Evolutionary conservation across 2,888 invertebrate genomes (phyloP), one percentile per base, ranked within the genome.

Genomic region (Dioctria rufipes): DNA sequence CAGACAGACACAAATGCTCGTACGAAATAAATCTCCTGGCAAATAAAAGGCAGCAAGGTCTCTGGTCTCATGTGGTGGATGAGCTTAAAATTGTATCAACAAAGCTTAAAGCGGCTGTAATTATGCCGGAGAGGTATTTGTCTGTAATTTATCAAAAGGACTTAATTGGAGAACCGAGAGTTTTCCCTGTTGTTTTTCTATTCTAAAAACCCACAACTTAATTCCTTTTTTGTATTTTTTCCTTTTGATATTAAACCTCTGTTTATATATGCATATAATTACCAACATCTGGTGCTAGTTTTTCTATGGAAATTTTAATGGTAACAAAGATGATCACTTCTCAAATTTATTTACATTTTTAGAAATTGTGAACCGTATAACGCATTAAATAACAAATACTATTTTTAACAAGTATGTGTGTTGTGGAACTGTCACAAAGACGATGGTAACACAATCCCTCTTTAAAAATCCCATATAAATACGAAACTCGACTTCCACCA

Each of bases 111-210:
- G 81, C 80, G 81, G 81, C 80, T 81, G 81, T 81, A 82, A 83
- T 83, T 83, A 82, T 80, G 78, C 78, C 60, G 81, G 82, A 69
- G 80, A 82, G 83, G 81, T 81, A 81, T 83, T 83, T 82, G 83
- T 81, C 82, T 80, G 81, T 81, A 83, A 83, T 83, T 83, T 82
- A 83, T 83, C 83, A 83, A 83, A 83, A 75, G 82, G 81, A 81
- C 78, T 83, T 83, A 82, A 82, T 82, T 80, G 80, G 65, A 66
- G 80, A 82, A 78, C 78, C 77, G 63, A 61, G 63, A 77, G 63
- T 61, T 75, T 71, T 77, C 77, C 77, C 77, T 63, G 61, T 63
- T 77, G 63, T 77, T 77, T 77, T 77, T 77, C 77, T 77, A 77
- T 63, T 61, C 63, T 63, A 63, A 63, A n/a, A 25, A 46, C 77